These are phyloP conservation scores for Vicugna pacos DNA, from an alignment of 2,113 vertebrate species.

Conservation along the genomic window DNA sequence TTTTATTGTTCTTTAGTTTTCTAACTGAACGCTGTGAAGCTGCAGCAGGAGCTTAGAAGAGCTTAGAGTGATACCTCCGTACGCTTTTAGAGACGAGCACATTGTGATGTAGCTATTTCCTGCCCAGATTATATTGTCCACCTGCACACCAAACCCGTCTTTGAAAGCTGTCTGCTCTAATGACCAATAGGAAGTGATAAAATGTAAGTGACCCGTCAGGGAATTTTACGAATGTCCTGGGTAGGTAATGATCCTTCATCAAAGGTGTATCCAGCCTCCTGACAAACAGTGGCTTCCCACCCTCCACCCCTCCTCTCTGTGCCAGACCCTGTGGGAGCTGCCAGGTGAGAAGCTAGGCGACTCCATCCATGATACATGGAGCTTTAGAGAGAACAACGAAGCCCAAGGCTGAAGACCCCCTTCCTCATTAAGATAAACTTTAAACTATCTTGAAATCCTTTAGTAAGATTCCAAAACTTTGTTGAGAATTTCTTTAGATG, in stretches of 20 bases:
- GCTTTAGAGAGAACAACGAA: neutral
- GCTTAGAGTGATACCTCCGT: neutral
- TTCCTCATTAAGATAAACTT: neutral
- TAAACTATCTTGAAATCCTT: neutral
- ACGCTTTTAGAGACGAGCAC: neutral
- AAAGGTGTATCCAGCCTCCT: conserved; percentile 63
- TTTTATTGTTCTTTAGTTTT: neutral
- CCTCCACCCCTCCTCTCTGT: neutral
- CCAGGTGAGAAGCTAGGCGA: neutral
- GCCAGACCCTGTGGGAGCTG: neutral
- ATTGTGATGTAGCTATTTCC: conserved; percentile 34
- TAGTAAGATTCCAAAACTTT: neutral
- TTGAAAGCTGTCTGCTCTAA: conserved; percentile 68
- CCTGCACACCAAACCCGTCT: conserved; percentile 23
- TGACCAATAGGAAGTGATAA: conserved; percentile 74
- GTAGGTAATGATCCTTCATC: conserved; percentile 67
- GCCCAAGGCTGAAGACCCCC: too few relatives aligned
- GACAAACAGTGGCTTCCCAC: conserved; percentile 19
- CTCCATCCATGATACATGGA: neutral
- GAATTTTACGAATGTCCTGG: conserved; percentile 36
- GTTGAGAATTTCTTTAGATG: conserved; percentile 4
- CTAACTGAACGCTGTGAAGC: neutral
- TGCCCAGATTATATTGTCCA: conserved; percentile 46
- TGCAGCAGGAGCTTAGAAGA: neutral
- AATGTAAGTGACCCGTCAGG: conserved; percentile 61